Conservation (phyloP, 2,888 invertebrate genomes). For the Lacanobia oleracea region DNA sequence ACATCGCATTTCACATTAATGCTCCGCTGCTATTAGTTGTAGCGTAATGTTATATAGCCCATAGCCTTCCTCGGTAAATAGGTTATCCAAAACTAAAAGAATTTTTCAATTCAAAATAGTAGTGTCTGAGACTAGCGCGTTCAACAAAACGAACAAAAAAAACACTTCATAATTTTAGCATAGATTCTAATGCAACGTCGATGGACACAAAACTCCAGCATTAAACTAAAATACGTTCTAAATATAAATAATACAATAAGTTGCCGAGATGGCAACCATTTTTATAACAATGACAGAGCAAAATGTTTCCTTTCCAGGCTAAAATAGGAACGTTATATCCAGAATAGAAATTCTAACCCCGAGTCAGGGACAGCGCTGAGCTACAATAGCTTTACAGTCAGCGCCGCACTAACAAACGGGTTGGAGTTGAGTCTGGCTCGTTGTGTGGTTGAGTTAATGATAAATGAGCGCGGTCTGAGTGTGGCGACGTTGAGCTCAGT, state of each 20-base stretch:
- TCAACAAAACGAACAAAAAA: too few species aligned
- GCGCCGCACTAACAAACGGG: slow-evolving; percentile 44
- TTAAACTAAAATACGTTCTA: slow-evolving; percentile 6
- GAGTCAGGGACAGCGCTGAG: slow-evolving; percentile 25
- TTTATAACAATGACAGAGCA: slow-evolving; percentile 12
- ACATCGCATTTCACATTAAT: too few species aligned
- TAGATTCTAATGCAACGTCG: too few species aligned
- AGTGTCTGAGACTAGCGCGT: too few species aligned
- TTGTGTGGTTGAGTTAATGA: slow-evolving; percentile 52
- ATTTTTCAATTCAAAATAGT: too few species aligned
- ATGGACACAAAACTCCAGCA: neutral
- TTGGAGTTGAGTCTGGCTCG: slow-evolving; percentile 48
- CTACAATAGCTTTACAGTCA: slow-evolving; percentile 46
- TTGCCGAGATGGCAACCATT: slow-evolving; percentile 7
- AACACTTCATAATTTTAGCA: accelerated
- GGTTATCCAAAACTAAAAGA: too few species aligned
- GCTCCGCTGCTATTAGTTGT: too few species aligned
- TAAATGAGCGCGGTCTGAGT: slow-evolving; percentile 51
- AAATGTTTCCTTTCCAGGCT: slow-evolving; percentile 29
- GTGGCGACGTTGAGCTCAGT: slow-evolving; percentile 20
- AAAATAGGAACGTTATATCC: slow-evolving; percentile 34
- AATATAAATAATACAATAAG: slow-evolving; percentile 7
- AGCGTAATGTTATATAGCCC: too few species aligned
- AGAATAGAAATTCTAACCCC: slow-evolving; percentile 30
- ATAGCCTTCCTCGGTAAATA: too few species aligned